Conservation (phyloP, 2,113 vertebrate species). For the Chaenogobius annularis region DNA sequence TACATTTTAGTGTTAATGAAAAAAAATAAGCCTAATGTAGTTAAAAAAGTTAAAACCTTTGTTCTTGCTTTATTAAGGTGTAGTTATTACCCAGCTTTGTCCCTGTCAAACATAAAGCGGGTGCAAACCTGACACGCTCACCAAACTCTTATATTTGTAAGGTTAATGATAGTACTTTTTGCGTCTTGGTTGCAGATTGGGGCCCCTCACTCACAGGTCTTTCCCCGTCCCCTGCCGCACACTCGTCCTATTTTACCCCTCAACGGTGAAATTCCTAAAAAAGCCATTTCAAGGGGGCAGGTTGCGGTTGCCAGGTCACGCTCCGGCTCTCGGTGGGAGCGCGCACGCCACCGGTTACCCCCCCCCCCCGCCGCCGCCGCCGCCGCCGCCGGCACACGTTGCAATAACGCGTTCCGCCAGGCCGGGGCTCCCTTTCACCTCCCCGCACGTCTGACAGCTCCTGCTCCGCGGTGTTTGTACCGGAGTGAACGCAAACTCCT, state of each 20-base stretch:
- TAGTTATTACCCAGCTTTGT: too few relatives aligned
- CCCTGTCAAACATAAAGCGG: too few relatives aligned
- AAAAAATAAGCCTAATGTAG: too few relatives aligned
- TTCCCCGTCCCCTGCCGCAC: background rate
- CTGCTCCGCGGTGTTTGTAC: conserved; percentile 32
- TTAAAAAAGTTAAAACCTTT: too few relatives aligned
- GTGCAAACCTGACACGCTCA: too few relatives aligned
- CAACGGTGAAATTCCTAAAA: conserved; percentile 2
- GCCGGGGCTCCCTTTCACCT: conserved; percentile 42
- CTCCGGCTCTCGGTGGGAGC: background rate
- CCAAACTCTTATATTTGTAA: too few relatives aligned
- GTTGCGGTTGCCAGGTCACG: conserved; percentile 1
- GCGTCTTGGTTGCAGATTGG: too few relatives aligned
- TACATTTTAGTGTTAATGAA: too few relatives aligned
- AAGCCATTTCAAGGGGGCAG: background rate
- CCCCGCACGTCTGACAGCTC: conserved; percentile 20
- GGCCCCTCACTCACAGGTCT: too few relatives aligned
- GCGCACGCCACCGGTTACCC: background rate
- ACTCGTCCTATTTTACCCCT: background rate
- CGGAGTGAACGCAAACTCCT: conserved; percentile 66
- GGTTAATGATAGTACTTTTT: too few relatives aligned
- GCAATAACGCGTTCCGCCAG: conserved; percentile 32
- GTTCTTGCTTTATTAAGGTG: too few relatives aligned
- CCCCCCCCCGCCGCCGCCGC: too few relatives aligned
- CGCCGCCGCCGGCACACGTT: background rate